Conservation (phyloP, 1,140 invertebrate genomes). For the Sminthurinus signatus region DNA sequence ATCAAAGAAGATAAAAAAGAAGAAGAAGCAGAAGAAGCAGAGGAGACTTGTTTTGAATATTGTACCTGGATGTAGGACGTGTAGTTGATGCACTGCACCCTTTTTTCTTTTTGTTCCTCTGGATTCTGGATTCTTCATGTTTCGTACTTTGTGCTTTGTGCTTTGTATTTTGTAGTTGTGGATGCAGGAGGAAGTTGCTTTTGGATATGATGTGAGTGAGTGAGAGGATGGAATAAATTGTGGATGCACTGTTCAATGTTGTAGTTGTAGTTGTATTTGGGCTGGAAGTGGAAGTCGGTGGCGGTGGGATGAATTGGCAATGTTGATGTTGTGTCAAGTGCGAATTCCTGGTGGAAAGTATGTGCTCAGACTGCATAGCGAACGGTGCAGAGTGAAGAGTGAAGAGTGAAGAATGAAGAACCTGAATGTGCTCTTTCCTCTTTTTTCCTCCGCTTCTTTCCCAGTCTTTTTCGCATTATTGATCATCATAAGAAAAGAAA, state of each 20-base stretch:
- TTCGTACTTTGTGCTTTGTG: too few relatives aligned
- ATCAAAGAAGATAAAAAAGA: too few relatives aligned
- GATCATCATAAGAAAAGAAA: constrained; percentile 34
- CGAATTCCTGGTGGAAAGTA: constrained; percentile 24
- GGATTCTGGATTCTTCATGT: too few relatives aligned
- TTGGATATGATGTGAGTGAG: background rate
- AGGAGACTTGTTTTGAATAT: too few relatives aligned
- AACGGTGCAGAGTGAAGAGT: too few relatives aligned
- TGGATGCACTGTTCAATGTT: constrained; percentile 15
- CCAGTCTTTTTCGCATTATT: constrained; percentile 29
- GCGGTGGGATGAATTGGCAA: constrained; percentile 23
- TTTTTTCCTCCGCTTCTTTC: background rate
- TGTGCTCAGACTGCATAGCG: constrained; percentile 29
- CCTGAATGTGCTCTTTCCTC: background rate
- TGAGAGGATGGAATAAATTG: constrained; percentile 9
- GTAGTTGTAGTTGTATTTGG: too few relatives aligned
- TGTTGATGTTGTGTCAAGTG: constrained; percentile 32
- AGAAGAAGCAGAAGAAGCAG: too few relatives aligned
- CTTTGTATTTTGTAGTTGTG: background rate
- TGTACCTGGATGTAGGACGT: too few relatives aligned
- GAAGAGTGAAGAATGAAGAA: constrained; percentile 1
- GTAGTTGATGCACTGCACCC: too few relatives aligned
- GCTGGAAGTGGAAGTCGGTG: constrained; percentile 9
- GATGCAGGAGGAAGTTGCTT: background rate
- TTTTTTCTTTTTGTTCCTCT: too few relatives aligned